Percentiles rank a stretch among this genome's conserved stretches.
phyloP scores from a whole-genome alignment of 1,140 invertebrate genomes.

The Conus betulinus region DNA sequence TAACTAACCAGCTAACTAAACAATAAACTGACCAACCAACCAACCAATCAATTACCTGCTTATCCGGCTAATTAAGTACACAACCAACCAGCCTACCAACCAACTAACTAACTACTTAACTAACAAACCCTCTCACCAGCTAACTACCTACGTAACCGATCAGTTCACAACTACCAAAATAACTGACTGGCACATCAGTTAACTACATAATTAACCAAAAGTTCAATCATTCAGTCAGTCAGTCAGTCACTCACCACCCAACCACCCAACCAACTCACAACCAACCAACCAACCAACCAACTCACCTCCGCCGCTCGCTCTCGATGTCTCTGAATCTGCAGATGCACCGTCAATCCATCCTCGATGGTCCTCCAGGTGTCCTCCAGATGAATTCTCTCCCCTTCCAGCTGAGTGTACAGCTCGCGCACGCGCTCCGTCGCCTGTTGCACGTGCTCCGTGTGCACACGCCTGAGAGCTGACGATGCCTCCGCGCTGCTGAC shows the following conservation, averaged over 20 bases:
- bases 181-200: too few species aligned
- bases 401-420: conserved; percentile 33
- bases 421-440: conserved; percentile 26
- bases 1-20: too few species aligned
- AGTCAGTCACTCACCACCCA: not conserved
- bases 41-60: too few species aligned
- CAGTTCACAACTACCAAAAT: too few species aligned
- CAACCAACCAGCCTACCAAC: too few species aligned
- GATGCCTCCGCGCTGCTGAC: not conserved
- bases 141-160: too few species aligned
- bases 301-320: conserved; percentile 48
- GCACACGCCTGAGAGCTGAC: conserved; percentile 32
- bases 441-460: conserved; percentile 6
- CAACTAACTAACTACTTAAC: too few species aligned
- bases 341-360: conserved; percentile 26
- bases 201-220: too few species aligned
- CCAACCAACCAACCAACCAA: not conserved
- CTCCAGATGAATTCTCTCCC: conserved; percentile 28
- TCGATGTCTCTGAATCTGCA: conserved; percentile 44
- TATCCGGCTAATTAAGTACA: too few species aligned
- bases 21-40: too few species aligned
- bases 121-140: too few species aligned
- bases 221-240: too few species aligned
- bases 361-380: conserved; percentile 42
- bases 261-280: not conserved